These are phyloP conservation scores for Operophtera brumata DNA, from an alignment of 2,888 invertebrate species.

Conservation along the genomic window DNA sequence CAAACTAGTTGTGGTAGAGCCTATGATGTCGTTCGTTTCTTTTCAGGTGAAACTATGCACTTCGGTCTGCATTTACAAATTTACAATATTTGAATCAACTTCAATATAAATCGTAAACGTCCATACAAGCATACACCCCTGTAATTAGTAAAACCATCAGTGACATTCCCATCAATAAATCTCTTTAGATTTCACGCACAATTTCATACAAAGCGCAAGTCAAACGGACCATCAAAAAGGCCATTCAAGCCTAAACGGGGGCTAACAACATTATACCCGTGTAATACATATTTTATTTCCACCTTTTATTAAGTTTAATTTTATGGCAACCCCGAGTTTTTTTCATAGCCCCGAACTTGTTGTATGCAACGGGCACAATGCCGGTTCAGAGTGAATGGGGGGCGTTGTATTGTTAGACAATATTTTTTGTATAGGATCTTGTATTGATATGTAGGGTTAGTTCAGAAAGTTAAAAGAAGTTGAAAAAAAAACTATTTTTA, in stretches of 20 bases:
- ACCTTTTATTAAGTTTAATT: slow-evolving; percentile 76
- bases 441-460: slow-evolving; percentile 46
- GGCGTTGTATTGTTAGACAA: slow-evolving; percentile 78
- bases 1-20: too few relatives aligned
- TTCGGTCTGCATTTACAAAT: too few relatives aligned
- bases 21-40: too few relatives aligned
- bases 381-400: slow-evolving; percentile 61
- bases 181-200: slow-evolving; percentile 75
- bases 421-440: slow-evolving; percentile 57
- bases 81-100: too few relatives aligned
- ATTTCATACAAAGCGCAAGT: slow-evolving; percentile 71
- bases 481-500: background rate
- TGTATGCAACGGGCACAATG: slow-evolving; percentile 51
- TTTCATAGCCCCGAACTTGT: slow-evolving; percentile 45
- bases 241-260: slow-evolving; percentile 68
- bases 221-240: slow-evolving; percentile 69
- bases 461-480: slow-evolving; percentile 16
- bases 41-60: too few relatives aligned
- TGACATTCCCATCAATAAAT: slow-evolving; percentile 59
- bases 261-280: slow-evolving; percentile 79
- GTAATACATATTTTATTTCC: slow-evolving; percentile 80
- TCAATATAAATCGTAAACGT: too few relatives aligned
- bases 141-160: slow-evolving; percentile 65
- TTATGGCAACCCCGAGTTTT: slow-evolving; percentile 67
- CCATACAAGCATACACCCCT: slow-evolving; percentile 39